phyloP scores from a whole-genome alignment of 2,113 vertebrate genomes.

The Grus americana region DNA sequence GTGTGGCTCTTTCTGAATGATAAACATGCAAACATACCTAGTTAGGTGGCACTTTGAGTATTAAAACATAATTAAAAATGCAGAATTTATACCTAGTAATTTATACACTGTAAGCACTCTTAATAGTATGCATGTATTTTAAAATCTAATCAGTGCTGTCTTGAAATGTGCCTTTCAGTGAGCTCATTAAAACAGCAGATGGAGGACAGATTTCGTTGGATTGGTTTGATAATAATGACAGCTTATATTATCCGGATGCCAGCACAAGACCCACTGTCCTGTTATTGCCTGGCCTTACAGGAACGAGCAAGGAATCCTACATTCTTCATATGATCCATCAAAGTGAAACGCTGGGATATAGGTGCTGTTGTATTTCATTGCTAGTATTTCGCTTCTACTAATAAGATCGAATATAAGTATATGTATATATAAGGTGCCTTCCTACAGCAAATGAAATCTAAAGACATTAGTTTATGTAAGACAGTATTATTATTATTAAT shows the following conservation, averaged over 20 bases:
- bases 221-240: conserved; percentile 94
- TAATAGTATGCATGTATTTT: not conserved
- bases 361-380: conserved; percentile 74
- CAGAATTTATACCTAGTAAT: not conserved
- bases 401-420: not conserved
- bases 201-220: conserved; percentile 98
- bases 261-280: conserved; percentile 89
- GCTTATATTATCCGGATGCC: conserved; percentile 79
- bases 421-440: not conserved
- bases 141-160: conserved; percentile 13
- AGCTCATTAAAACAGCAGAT: conserved; percentile 95
- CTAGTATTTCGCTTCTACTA: not conserved
- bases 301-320: conserved; percentile 97
- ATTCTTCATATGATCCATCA: conserved; percentile 98
- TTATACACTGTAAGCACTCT: not conserved
- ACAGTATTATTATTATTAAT: not conserved
- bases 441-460: not conserved
- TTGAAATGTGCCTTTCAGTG: conserved; percentile 82
- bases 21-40: not conserved
- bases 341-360: conserved; percentile 91
- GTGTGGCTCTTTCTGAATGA: not conserved
- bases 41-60: not conserved
- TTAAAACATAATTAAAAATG: not conserved
- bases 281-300: conserved; percentile 92
- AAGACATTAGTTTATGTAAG: not conserved